Evolutionary conservation across 2,113 vertebrate species (phyloP).

Genomic region (Serilophus lunatus): DNA sequence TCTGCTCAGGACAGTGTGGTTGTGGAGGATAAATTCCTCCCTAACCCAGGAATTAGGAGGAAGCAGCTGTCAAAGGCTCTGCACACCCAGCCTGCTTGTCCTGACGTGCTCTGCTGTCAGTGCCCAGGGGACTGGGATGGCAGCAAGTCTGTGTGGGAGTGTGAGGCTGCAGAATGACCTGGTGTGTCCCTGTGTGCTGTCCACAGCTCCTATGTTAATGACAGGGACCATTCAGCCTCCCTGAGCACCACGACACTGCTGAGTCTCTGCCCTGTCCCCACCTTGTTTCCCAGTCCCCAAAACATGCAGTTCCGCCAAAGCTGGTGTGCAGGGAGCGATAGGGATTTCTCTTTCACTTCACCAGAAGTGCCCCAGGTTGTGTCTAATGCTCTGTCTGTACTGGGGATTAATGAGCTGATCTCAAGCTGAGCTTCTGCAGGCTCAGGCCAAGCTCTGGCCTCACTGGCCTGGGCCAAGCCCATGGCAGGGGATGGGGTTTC

Average conservation of each 20-base stretch:
- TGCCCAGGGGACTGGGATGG: not conserved
- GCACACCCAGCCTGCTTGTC: not conserved
- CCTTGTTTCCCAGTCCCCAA: not conserved
- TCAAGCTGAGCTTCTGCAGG: not conserved
- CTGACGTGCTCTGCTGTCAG: not conserved
- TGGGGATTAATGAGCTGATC: not conserved
- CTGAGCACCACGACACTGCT: not conserved
- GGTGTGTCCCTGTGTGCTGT: not conserved
- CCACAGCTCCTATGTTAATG: not conserved
- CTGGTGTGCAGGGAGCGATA: rapidly evolving
- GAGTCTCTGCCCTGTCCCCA: not conserved
- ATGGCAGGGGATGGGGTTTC: not conserved
- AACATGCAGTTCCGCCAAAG: not conserved
- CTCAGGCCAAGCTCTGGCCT: not conserved
- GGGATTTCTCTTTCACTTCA: not conserved
- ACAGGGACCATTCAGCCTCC: not conserved
- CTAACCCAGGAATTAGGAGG: not conserved
- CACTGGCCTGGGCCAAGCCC: not conserved
- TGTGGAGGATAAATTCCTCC: not conserved
- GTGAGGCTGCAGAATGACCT: not conserved
- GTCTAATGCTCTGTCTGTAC: not conserved
- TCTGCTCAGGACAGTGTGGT: rapidly evolving
- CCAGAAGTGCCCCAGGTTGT: not conserved
- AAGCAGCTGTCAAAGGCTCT: not conserved
- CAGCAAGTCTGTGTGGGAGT: not conserved